A percentile compares a stretch with the other conserved stretches of the same genome.
phyloP scores from a whole-genome alignment of 2,888 invertebrate genomes.

The Caradrina clavipalpis region DNA sequence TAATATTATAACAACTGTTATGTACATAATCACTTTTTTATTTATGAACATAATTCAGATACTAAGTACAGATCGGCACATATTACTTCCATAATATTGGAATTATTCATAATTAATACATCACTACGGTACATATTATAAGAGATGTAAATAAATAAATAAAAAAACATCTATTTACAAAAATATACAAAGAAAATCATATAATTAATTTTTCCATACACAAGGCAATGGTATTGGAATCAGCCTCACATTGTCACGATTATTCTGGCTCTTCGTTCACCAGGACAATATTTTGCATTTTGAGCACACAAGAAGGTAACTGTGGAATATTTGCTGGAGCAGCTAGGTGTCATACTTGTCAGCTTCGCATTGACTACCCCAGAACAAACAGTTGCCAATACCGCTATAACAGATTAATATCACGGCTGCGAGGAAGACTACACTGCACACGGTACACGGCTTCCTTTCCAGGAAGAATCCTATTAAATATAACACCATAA shows the following conservation, averaged over 20 bases:
- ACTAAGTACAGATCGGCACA: constrained; percentile 84
- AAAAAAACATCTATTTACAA: constrained; percentile 81
- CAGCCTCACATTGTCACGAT: constrained; percentile 55
- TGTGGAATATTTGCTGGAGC: constrained; percentile 69
- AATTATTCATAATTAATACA: constrained; percentile 51
- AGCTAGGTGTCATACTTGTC: constrained; percentile 90
- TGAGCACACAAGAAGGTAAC: constrained; percentile 79
- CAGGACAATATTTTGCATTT: constrained; percentile 78
- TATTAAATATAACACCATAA: constrained; percentile 98
- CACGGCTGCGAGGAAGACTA: constrained; percentile 98
- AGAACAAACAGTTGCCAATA: constrained; percentile 98
- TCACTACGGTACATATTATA: constrained; percentile 45
- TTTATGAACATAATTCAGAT: constrained; percentile 77
- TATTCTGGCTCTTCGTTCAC: constrained; percentile 66
- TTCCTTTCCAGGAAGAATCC: constrained; percentile 99
- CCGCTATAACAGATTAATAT: constrained; percentile 99
- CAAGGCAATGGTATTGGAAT: constrained; percentile 52
- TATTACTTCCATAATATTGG: constrained; percentile 54
- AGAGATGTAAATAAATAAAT: constrained; percentile 63
- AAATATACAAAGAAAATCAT: constrained; percentile 75
- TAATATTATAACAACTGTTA: constrained; percentile 78
- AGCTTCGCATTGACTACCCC: constrained; percentile 95
- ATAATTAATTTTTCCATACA: constrained; percentile 51
- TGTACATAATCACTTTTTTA: constrained; percentile 80
- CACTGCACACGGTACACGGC: constrained; percentile 99